Evolutionary conservation across 30 jellyfish, hydroid and myxozoan species (phyloP), one percentile per base, ranked within the genome.

Genomic region (Catostylus mosaicus): DNA sequence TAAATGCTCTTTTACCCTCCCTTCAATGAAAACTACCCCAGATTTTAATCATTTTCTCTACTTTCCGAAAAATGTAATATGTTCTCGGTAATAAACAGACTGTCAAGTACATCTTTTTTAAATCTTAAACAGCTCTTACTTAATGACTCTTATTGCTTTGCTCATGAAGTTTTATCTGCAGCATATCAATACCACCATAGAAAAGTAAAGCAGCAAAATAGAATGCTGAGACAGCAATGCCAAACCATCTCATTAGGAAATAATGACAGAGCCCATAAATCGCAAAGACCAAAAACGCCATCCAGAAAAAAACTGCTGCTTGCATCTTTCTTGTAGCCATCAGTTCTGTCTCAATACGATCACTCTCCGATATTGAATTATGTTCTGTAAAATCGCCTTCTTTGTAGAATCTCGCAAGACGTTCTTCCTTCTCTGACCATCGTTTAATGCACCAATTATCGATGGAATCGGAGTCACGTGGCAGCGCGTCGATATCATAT

Each of bases 361-460:
- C 83, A 30, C 46, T 82, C 30, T 54, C 56, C 20, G 84, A 40
- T 19, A 57, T 57, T 30, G 92, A 63, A 26, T 57, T 59, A 24
- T 61, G 71, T 26, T 64, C 99, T 27, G 77, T 47, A 45, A 93
- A 87, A n/a, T 37, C 77, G 35, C 94, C 94, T 18, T 93, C 82
- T 87, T 87, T 52, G 85, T 93, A 93, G 68, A 93, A 87, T 24
- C 73, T 60, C 73, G 56, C 89, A 57, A 93, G 65, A 20, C 99
- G 80, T 19, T 75, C 84, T 51, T 93, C 99, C 61, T 93, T 93
- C 85, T 93, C 99, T 9, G 85, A 72, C 96, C 96, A 93, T 35
- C 96, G 75, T 29, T 88, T 88, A 30, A 43, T 78, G 64, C 99
- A 93, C 99, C 99, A 93, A 26, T 93, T 82, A 72, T 88, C 99